Percentiles rank a stretch among this genome's conserved stretches.
Evolutionary conservation across 1,140 invertebrate species (phyloP).

Genomic region (Drosophila micromelanica): DNA sequence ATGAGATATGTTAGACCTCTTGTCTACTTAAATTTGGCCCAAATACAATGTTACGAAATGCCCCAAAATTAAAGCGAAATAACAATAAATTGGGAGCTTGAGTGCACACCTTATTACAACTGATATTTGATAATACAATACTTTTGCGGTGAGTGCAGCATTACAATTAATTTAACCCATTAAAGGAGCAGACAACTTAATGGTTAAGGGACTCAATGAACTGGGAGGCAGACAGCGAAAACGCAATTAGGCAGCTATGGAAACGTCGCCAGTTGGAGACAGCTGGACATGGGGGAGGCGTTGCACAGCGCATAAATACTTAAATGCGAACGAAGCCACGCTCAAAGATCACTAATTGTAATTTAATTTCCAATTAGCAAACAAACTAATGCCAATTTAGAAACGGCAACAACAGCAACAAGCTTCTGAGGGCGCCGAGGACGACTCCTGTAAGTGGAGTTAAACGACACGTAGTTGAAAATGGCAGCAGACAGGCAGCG

Average conservation of each 20-base stretch:
- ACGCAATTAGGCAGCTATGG: slow-evolving; percentile 57
- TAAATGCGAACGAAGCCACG: slow-evolving; percentile 66
- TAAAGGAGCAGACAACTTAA: slow-evolving; percentile 36
- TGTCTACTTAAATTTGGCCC: background rate
- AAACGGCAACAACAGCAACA: slow-evolving; percentile 49
- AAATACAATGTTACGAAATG: background rate
- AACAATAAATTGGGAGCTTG: background rate
- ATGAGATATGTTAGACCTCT: background rate
- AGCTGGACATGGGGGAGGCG: background rate
- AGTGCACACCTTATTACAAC: background rate
- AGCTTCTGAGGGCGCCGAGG: slow-evolving; percentile 6
- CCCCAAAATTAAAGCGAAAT: background rate
- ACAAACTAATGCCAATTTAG: slow-evolving; percentile 83
- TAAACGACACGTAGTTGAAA: slow-evolving; percentile 73
- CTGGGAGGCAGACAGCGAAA: slow-evolving; percentile 31
- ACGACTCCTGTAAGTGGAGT: slow-evolving; percentile 49
- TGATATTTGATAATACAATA: background rate
- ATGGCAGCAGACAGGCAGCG: slow-evolving; percentile 12
- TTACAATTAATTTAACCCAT: slow-evolving; percentile 71
- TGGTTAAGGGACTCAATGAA: slow-evolving; percentile 43
- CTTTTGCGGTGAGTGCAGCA: slow-evolving; percentile 21
- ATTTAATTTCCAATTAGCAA: slow-evolving; percentile 84
- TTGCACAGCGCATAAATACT: slow-evolving; percentile 59
- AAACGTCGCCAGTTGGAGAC: slow-evolving; percentile 3
- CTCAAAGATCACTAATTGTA: slow-evolving; percentile 83